Evolutionary conservation across 2,888 invertebrate genomes (phyloP).

Genomic region (Thereva nobilitata): DNA sequence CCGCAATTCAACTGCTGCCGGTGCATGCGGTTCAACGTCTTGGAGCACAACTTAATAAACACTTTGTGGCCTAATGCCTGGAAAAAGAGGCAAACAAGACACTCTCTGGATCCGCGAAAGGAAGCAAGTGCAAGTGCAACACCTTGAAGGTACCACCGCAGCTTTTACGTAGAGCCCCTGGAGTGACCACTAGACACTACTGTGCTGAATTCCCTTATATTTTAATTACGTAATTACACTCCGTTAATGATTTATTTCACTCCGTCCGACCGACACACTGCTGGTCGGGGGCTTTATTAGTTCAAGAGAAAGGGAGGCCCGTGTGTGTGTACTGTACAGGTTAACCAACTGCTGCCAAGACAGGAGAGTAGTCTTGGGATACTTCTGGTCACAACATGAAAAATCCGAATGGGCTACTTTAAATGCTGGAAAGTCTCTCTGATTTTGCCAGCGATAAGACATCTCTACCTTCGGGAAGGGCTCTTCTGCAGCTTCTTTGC

Average conservation of each 20-base stretch:
- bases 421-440: too few species aligned
- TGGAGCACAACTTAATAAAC: slow-evolving; percentile 30
- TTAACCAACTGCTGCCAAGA: too few species aligned
- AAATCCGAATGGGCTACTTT: too few species aligned
- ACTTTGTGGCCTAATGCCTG: slow-evolving; percentile 34
- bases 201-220: slow-evolving; percentile 29
- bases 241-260: slow-evolving; percentile 35
- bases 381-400: too few species aligned
- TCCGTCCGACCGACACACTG: neutral
- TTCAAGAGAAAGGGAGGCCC: too few species aligned
- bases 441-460: too few species aligned
- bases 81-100: slow-evolving; percentile 27
- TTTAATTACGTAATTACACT: slow-evolving; percentile 37
- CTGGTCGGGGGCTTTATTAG: too few species aligned
- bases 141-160: slow-evolving; percentile 15
- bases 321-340: too few species aligned
- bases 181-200: neutral
- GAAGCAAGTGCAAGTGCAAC: slow-evolving; percentile 14
- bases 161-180: neutral
- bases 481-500: too few species aligned
- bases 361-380: too few species aligned
- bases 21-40: neutral
- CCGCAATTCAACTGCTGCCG: neutral
- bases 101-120: neutral
- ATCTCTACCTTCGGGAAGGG: too few species aligned